phyloP scores from a whole-genome alignment of 2,888 invertebrate genomes.

The Mythimna ferrago region DNA sequence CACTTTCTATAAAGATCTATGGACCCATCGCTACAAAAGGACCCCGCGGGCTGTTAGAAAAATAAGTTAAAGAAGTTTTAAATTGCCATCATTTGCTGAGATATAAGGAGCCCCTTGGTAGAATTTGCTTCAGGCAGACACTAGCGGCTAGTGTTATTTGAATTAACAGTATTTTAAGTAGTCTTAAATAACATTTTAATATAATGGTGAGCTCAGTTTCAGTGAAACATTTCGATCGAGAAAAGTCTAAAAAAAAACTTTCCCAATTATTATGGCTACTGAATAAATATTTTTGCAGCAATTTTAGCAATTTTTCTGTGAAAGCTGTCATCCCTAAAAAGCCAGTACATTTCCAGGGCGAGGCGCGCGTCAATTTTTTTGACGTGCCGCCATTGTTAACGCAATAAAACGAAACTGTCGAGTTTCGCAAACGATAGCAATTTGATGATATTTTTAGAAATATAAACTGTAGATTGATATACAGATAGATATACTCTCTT shows the following conservation, averaged over 20 bases:
- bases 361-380: conserved; percentile 48
- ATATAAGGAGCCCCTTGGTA: too few species aligned
- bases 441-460: conserved; percentile 25
- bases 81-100: too few species aligned
- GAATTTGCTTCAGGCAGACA: too few species aligned
- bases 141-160: too few species aligned
- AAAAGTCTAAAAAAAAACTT: background rate
- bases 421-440: conserved; percentile 37
- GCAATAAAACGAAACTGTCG: conserved; percentile 50
- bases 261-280: conserved; percentile 18
- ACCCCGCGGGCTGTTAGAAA: too few species aligned
- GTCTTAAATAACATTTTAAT: too few species aligned
- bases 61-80: too few species aligned
- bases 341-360: conserved; percentile 21
- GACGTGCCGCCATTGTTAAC: conserved; percentile 52
- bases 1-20: too few species aligned
- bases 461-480: background rate
- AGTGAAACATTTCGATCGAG: background rate
- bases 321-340: conserved; percentile 48
- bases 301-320: conserved; percentile 23
- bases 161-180: too few species aligned
- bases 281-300: conserved; percentile 34
- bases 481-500: too few species aligned
- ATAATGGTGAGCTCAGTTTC: background rate
- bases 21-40: too few species aligned